phyloP scores from a whole-genome alignment of 2,888 invertebrate genomes.

The Trachelus iudaicus region DNA sequence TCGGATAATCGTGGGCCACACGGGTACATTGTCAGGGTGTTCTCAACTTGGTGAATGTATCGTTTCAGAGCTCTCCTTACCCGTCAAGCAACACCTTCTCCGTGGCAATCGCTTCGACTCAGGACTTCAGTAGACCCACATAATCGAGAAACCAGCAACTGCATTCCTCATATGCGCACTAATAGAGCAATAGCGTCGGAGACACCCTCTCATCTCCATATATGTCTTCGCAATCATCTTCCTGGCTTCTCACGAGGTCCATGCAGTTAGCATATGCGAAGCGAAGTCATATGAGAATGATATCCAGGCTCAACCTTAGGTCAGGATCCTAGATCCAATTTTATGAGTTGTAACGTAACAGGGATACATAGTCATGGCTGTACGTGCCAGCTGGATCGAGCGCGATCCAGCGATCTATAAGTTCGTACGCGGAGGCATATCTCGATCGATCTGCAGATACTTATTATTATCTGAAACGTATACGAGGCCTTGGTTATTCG shows the following conservation, averaged over 20 bases:
- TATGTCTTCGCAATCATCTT: not conserved
- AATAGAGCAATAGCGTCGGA: constrained; percentile 20
- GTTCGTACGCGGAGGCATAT: not conserved
- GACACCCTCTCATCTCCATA: not conserved
- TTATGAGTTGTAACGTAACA: not conserved
- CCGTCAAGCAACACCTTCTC: not conserved
- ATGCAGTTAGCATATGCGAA: not conserved
- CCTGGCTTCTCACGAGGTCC: not conserved
- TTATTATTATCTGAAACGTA: not conserved
- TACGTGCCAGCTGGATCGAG: constrained; percentile 13
- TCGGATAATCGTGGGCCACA: not conserved
- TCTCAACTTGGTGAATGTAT: constrained; percentile 57
- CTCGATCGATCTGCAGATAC: not conserved
- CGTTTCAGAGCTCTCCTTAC: not conserved
- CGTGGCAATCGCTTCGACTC: not conserved
- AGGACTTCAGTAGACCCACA: constrained; percentile 50
- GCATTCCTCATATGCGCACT: constrained; percentile 53
- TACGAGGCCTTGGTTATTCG: not conserved
- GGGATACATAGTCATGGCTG: not conserved
- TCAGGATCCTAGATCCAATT: not conserved
- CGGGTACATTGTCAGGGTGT: constrained; percentile 34
- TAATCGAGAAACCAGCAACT: constrained; percentile 57
- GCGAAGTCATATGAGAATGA: not conserved
- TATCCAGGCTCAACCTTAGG: not conserved
- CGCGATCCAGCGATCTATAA: constrained; percentile 10